Evolutionary conservation across 2,113 vertebrate species (phyloP), one percentile per base, ranked within the genome.

Genomic region (Ceyx margarethae): DNA sequence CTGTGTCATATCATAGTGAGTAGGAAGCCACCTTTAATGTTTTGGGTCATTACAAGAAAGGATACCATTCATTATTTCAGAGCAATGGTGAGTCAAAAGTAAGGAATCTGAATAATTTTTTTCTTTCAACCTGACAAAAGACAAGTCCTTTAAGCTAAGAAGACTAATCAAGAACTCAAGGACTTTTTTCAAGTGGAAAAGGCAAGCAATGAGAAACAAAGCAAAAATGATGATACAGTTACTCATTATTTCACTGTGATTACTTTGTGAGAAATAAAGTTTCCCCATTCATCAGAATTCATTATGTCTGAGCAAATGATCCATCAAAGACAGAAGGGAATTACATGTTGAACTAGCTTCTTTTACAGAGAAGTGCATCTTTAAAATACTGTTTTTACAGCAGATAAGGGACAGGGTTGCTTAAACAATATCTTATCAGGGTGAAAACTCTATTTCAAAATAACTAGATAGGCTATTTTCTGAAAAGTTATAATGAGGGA

Each of bases 241-340:
- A 68, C 92, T 87, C 78, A 69, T 95, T 93, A 91, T 67, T 94
- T 78, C 54, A 15, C 75, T 73, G 79, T 81, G 75, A 89, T 93
- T 90, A 78, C 82, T 72, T 74, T 35, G 54, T 35, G 35, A 92
- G 81, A 86, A 92, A 75, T 75, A 82, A 90, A 90, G 61, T 89
- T 88, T 93, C 77, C 91, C 87, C 88, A 94, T 89, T 84, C 61
- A 84, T 73, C 71, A 85, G 95, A 91, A 96, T 91, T 94, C 74
- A 67, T 91, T 95, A 79, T 35, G 60, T 71, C 53, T 74, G 74
- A 85, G 80, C 77, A 91, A 92, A 77, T 51, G 80, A 91, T 90
- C 81, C 85, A 72, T 81, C 71, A 74, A 95, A 95, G 90, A 43
- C 66, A 80, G 77, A 85, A 48, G 12, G 86, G 91, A 93, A 90